Base-by-base conservation (phyloP, 1,140 invertebrate genomes). In the Triops longicaudatus region DNA sequence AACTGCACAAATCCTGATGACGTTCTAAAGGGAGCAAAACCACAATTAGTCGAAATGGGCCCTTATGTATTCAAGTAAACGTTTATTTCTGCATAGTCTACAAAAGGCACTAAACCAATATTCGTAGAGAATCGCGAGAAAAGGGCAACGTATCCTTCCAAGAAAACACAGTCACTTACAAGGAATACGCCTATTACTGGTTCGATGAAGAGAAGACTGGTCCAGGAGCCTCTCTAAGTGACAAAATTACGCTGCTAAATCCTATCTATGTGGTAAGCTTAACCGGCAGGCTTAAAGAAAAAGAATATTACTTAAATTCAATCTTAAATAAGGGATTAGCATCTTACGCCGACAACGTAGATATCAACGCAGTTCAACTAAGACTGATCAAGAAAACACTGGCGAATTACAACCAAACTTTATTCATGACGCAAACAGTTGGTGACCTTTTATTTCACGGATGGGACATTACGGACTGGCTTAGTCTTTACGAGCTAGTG, bases 1-100 rank as follows among this genome's bases (percentile, higher is more conserved):
- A 83, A 88, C 80, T 81, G 87, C 11, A 82, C 83, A 12, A 88
- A 88, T 79, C 78, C 82, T 0, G 78, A 83, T 0, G 85, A 85
- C 50, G 81, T 87, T 17, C 76, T 82, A 3, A 76, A 80, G n/a
- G 12, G 82, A 10, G 82, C 72, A 11, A 84, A 82, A 77, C 85
- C 85, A 42, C 73, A 79, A 5, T 42, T 87, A n/a, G 75, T 79
- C 41, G 80, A 86, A 80, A 81, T 82, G 76, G 83, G 84, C 37
- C 85, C 85, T 4, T 86, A 84, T 79, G 81, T 82, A 9, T 85
- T 85, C 78, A 80, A 26, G 71, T 72, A 77, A 73, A 28, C 27
- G 22, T 75, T 41, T 42, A 75, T 31, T 1, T 22, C 0, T 41
- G 22, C 28, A 31, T 43, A 44, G n/a, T 41, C 26, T 7, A 73